phyloP scores from a whole-genome alignment of 1,140 invertebrate genomes.

The Drosophila tropicalis region DNA sequence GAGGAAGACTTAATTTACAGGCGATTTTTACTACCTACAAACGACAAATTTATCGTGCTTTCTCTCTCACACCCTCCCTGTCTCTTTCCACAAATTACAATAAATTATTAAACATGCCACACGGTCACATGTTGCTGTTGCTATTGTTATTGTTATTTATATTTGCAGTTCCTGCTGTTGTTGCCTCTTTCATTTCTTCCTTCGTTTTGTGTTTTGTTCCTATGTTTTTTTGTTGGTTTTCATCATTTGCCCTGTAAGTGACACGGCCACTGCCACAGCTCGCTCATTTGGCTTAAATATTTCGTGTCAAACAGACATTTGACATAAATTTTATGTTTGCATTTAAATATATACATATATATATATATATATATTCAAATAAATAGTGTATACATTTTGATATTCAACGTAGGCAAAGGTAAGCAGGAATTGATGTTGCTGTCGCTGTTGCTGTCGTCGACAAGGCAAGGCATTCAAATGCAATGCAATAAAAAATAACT shows the following conservation, averaged over 20 bases:
- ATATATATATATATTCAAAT: too few species aligned
- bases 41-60: slow-evolving; percentile 18
- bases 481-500: slow-evolving; percentile 20
- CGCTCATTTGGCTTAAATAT: slow-evolving; percentile 79
- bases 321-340: slow-evolving; percentile 83
- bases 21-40: slow-evolving; percentile 39
- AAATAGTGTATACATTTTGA: slow-evolving; percentile 18
- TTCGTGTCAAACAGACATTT: slow-evolving; percentile 82
- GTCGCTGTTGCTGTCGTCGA: slow-evolving; percentile 19
- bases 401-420: not conserved
- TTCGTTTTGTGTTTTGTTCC: slow-evolving; percentile 39
- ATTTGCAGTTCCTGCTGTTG: slow-evolving; percentile 47
- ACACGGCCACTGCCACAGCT: not conserved
- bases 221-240: slow-evolving; percentile 43
- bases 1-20: slow-evolving; percentile 60
- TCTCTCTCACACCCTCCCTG: slow-evolving; percentile 20
- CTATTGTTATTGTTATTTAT: slow-evolving; percentile 55
- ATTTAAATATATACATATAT: slow-evolving; percentile 71
- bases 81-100: slow-evolving; percentile 70
- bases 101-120: slow-evolving; percentile 80
- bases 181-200: slow-evolving; percentile 15
- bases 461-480: slow-evolving; percentile 24
- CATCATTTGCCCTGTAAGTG: slow-evolving; percentile 48
- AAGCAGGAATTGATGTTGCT: slow-evolving; percentile 14
- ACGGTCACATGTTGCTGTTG: slow-evolving; percentile 37